A percentile compares a stretch with the other conserved stretches of the same genome.
Conservation (phyloP, 2,797 vertebrate genomes). For the Oryzias dopingdopingensis region DNA sequence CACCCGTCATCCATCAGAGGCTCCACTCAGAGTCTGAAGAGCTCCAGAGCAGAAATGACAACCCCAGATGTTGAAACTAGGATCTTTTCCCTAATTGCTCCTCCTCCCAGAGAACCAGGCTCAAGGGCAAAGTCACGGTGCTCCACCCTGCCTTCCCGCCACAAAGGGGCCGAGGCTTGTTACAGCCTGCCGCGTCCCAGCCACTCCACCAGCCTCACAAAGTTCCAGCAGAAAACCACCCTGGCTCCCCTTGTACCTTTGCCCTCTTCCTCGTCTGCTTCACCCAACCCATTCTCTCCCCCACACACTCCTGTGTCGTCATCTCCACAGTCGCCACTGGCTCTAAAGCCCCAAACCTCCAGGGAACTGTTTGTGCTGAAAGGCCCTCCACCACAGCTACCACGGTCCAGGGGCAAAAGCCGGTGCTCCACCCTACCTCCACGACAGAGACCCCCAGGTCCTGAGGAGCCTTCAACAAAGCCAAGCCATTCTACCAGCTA, state of each 20-base stretch:
- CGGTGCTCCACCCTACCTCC: slow-evolving; percentile 76
- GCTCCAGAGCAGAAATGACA: slow-evolving; percentile 30
- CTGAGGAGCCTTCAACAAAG: slow-evolving; percentile 50
- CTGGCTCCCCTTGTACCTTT: slow-evolving; percentile 45
- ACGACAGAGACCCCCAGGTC: slow-evolving; percentile 52
- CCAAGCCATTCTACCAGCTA: slow-evolving; percentile 77
- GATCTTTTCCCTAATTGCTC: slow-evolving; percentile 60
- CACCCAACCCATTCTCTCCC: slow-evolving; percentile 23
- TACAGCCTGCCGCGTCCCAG: slow-evolving; percentile 68
- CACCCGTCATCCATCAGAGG: slow-evolving; percentile 35
- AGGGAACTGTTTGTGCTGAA: slow-evolving; percentile 63
- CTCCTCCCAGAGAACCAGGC: slow-evolving; percentile 58
- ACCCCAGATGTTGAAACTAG: slow-evolving; percentile 22
- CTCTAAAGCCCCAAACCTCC: slow-evolving; percentile 35
- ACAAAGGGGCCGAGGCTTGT: slow-evolving; percentile 56
- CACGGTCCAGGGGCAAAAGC: slow-evolving; percentile 58
- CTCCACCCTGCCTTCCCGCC: slow-evolving; percentile 77
- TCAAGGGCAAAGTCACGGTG: slow-evolving; percentile 68
- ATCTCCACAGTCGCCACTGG: slow-evolving; percentile 21
- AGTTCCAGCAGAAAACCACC: slow-evolving; percentile 51
- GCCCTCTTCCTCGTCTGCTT: slow-evolving; percentile 20
- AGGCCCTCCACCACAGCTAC: slow-evolving; percentile 60
- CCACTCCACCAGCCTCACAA: slow-evolving; percentile 76
- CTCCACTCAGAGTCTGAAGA: slow-evolving; percentile 55
- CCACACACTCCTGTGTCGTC: slow-evolving; percentile 18